Percentiles rank a stretch among this genome's conserved stretches.
phyloP scores from a whole-genome alignment of 1,140 invertebrate species.

The Dolichoris vasculosae region DNA sequence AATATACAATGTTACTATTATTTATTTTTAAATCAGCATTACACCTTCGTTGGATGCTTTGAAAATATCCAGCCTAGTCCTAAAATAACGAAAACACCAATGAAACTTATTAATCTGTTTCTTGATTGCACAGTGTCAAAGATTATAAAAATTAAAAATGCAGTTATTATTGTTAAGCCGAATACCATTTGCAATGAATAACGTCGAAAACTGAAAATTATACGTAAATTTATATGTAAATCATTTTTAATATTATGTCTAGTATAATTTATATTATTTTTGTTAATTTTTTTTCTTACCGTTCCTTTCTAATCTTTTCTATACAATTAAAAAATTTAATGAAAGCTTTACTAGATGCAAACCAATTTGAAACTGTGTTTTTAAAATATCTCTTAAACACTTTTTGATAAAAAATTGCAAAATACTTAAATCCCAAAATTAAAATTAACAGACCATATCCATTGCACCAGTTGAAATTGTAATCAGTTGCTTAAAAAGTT shows the following conservation, averaged over 20 bases:
- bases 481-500: conserved; percentile 62
- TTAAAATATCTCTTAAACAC: conserved; percentile 79
- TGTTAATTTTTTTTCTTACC: conserved; percentile 50
- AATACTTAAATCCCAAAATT: conserved; percentile 78
- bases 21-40: conserved; percentile 18
- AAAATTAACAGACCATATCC: conserved; percentile 85
- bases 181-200: conserved; percentile 52
- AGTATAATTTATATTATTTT: not conserved
- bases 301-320: conserved; percentile 26
- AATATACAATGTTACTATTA: too few species aligned
- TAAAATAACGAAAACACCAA: conserved; percentile 78
- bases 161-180: conserved; percentile 68
- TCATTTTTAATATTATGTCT: too few species aligned
- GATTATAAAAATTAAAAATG: conserved; percentile 77
- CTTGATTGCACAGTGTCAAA: conserved; percentile 79
- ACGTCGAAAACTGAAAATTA: conserved; percentile 50
- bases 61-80: conserved; percentile 78
- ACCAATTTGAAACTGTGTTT: conserved; percentile 59
- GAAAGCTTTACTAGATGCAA: conserved; percentile 16
- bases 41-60: conserved; percentile 73
- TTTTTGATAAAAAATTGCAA: conserved; percentile 79
- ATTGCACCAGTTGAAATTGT: conserved; percentile 76
- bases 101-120: conserved; percentile 79
- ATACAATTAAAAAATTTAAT: not conserved
- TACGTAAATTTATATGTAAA: too few species aligned